Base-by-base conservation (phyloP, 2,888 invertebrate genomes). In the Dicyrtoma fusca region DNA sequence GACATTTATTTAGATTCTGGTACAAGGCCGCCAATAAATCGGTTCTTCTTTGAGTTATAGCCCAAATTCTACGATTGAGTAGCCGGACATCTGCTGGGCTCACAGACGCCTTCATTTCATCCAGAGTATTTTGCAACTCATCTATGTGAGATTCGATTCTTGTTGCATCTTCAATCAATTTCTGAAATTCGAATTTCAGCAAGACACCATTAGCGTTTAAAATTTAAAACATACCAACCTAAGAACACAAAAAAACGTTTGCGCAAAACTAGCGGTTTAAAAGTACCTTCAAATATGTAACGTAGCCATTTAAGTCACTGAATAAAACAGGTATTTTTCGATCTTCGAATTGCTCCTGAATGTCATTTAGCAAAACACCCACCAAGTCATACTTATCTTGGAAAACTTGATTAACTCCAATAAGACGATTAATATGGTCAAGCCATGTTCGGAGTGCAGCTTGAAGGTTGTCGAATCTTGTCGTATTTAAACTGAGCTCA, bases 61-160 rank as follows among this genome's bases (percentile, higher is more conserved):
- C 87, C 88, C 92, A 91, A 75, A 90, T 87, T 77, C 88, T 88
- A 82, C 94, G 94, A 79, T 89, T 89, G 62, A 94, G 88, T 14
- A 89, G 86, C 82, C 93, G 91, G 84, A 92, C 90, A 82, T 95
- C 94, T 61, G 89, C 88, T 0, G 93, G 92, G 82, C 92, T 92
- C 5, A 94, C 86, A 80, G 91, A 92, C 82, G 94, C 92, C 81
- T 92, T 92, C 2, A 95, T 85, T 83, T 93, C 90, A 82, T 94
- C 92, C 80, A 92, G 90, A 42, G 89, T 88, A 0, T 90, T 88
- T 55, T 89, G 89, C 0, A 93, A 85, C 44, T 88, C 86, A 82
- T 93, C 92, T 25, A 93, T 85, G 70, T 90, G 89, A 42, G 86
- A 86, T 55, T 87, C 87, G 62, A 88, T 85, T 73, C 86, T 86